Percentiles rank a stretch among this genome's conserved stretches.
These are phyloP conservation scores for Thera obeliscata DNA, from an alignment of 2,888 invertebrate species.

Conservation along the genomic window DNA sequence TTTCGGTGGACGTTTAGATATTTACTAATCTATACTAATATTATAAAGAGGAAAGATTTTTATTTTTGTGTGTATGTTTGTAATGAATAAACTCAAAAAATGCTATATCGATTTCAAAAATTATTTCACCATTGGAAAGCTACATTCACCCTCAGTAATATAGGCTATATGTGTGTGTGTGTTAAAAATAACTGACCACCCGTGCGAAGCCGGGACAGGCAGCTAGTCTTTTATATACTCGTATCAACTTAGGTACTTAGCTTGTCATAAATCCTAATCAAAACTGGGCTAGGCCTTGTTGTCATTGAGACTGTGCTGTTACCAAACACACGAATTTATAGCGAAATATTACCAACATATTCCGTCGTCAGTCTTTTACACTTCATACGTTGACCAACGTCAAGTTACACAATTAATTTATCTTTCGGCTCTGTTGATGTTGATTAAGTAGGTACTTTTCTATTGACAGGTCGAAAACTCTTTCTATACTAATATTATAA, in stretches of 20 bases:
- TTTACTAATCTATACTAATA: too few species aligned
- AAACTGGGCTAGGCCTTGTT: slow-evolving; percentile 32
- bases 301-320: slow-evolving; percentile 32
- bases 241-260: background rate
- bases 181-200: too few species aligned
- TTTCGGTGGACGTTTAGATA: too few species aligned
- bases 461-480: background rate
- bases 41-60: too few species aligned
- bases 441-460: slow-evolving; percentile 1
- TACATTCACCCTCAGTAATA: too few species aligned
- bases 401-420: slow-evolving; percentile 37
- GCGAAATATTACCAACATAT: slow-evolving; percentile 34
- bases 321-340: slow-evolving; percentile 30
- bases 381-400: slow-evolving; percentile 36
- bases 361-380: slow-evolving; percentile 29
- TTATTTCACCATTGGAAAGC: too few species aligned
- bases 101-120: too few species aligned
- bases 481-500: too few species aligned
- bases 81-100: too few species aligned
- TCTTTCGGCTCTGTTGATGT: slow-evolving; percentile 21
- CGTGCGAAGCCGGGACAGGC: too few species aligned
- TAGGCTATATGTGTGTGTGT: too few species aligned
- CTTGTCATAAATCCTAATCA: slow-evolving; percentile 22
- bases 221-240: background rate
- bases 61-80: too few species aligned